phyloP scores from a whole-genome alignment of 2,113 vertebrate genomes.

The Trogon surrucura region DNA sequence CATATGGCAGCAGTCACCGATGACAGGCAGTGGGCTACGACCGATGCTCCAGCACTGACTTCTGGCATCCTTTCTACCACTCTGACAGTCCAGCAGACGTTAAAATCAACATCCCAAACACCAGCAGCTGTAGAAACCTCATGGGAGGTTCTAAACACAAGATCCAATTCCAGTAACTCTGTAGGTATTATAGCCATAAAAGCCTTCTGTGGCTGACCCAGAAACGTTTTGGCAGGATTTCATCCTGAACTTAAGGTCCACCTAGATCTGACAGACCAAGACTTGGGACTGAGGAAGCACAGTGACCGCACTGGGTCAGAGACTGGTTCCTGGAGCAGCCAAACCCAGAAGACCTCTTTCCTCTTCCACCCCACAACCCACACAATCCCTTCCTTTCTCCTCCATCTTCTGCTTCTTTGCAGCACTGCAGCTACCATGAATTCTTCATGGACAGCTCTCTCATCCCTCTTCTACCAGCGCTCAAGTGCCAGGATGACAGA shows the following conservation, averaged over 20 bases:
- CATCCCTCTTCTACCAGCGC: neutral
- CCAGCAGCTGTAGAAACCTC: neutral
- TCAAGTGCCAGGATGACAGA: neutral
- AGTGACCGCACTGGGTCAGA: rapidly evolving
- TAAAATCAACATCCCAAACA: neutral
- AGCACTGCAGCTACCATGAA: neutral
- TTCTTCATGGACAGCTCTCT: neutral
- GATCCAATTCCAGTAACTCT: neutral
- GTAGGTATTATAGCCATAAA: neutral
- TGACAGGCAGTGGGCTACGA: rapidly evolving
- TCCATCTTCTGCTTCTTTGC: neutral
- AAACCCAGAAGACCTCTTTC: neutral
- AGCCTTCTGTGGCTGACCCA: neutral
- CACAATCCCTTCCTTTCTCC: neutral
- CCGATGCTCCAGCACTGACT: neutral
- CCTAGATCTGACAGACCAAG: neutral
- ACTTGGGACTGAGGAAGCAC: neutral
- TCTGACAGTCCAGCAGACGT: neutral
- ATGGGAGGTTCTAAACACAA: neutral
- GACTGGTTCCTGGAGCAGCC: neutral
- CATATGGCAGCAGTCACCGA: rapidly evolving
- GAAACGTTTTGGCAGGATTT: neutral
- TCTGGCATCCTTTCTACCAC: neutral
- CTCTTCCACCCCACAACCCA: neutral
- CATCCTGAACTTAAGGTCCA: neutral